Evolutionary conservation across 2,797 vertebrate species (phyloP), one percentile per base, ranked within the genome.

Genomic region (Phoeniculus purpureus): DNA sequence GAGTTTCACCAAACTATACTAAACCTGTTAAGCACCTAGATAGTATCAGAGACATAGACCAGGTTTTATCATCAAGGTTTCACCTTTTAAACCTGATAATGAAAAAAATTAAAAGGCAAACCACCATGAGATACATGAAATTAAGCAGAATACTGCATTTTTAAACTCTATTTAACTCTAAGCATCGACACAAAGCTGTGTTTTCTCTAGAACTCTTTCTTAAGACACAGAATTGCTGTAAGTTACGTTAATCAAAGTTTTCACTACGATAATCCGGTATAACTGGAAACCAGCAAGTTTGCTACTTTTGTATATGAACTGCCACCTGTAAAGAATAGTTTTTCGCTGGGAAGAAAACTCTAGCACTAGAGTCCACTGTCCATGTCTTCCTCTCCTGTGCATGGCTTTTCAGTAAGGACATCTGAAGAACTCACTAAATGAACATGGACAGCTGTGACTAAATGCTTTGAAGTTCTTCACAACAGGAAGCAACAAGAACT

Each of bases 1-100:
- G 27, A 87, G 47, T 88, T 84, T 85, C 82, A 94, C 32, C 68
- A 75, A 81, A 78, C 52, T 73, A 55, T 6, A 31, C 15, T 52
- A 64, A 83, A 70, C 48, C 37, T 12, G 4, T 13, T 37, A 61
- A 72, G 31, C 27, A 66, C 21, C 37, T 52, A 14, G 62, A 3
- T 0, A 84, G 45, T 37, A 56, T 43, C 67, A 76, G 7, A 51
- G 40, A 68, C 47, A 85, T 10, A 75, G 51, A 74, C 18, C 32
- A 92, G 21, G 47, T 91, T 91, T 80, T 51, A 79, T 27, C 29
- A 68, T 31, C 61, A 45, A 81, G 6, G 59, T 59, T 67, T 90
- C 20, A 47, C 26, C 16, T 85, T 62, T 66, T 62, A 87, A 83
- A 83, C 6, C 10, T 13, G 3, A 14, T 8, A 55, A 25, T 13